Percentiles rank a stretch among this genome's conserved stretches.
phyloP scores from a whole-genome alignment of 2,113 vertebrate genomes.

The Ciconia stormi region DNA sequence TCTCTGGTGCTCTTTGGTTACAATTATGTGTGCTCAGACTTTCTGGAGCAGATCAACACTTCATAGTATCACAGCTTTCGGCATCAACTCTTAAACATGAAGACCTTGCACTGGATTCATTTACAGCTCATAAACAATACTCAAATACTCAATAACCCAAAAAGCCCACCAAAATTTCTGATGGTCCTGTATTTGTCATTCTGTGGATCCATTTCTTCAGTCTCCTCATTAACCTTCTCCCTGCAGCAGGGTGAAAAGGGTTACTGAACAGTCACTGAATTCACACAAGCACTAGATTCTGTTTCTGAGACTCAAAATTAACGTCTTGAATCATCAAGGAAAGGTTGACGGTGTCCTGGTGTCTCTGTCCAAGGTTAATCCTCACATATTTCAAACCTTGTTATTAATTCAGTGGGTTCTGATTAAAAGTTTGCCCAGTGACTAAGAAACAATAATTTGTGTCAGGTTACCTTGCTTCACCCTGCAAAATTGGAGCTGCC shows the following conservation, averaged over 20 bases:
- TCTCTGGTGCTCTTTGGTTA: neutral
- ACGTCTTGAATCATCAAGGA: neutral
- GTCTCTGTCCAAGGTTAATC: neutral
- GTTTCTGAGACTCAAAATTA: neutral
- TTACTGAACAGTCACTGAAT: neutral
- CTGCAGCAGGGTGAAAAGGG: neutral
- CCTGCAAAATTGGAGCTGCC: neutral
- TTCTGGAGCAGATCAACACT: neutral
- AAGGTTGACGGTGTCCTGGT: neutral
- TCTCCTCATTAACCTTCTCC: neutral
- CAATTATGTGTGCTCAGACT: neutral
- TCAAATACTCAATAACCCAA: neutral
- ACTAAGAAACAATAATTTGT: neutral
- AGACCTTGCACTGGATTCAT: neutral
- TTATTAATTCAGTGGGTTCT: neutral
- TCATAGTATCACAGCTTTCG: neutral
- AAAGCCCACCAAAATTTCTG: neutral
- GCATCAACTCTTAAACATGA: neutral
- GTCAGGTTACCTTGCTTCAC: neutral
- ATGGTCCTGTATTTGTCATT: neutral
- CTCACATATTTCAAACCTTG: neutral
- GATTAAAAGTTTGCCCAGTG: neutral
- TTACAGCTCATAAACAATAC: neutral
- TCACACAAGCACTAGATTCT: neutral
- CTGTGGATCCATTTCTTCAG: neutral